Conservation (phyloP, 2,113 vertebrate genomes). For the Mustela nigripes region DNA sequence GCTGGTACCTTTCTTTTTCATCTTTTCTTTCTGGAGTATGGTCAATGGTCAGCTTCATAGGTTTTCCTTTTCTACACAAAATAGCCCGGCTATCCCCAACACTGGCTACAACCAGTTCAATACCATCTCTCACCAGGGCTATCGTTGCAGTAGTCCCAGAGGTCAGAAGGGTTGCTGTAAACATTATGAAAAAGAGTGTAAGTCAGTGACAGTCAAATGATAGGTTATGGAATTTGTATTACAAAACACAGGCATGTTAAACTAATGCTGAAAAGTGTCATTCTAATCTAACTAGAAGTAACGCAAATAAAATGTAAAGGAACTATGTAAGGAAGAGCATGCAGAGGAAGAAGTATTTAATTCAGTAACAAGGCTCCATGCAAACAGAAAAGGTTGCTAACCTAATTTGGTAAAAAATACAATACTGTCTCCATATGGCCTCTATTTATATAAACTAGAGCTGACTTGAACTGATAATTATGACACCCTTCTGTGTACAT, state of each 20-base stretch:
- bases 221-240: constrained; percentile 45
- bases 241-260: constrained; percentile 21
- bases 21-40: constrained; percentile 98
- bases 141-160: constrained; percentile 97
- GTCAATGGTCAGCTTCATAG: constrained; percentile 96
- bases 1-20: constrained; percentile 95
- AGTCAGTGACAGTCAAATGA: constrained; percentile 71
- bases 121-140: constrained; percentile 96
- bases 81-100: constrained; percentile 98
- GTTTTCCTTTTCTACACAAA: constrained; percentile 97
- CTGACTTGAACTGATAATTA: background rate
- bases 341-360: constrained; percentile 70
- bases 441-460: background rate
- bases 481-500: background rate
- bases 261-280: constrained; percentile 53
- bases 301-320: constrained; percentile 42
- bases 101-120: constrained; percentile 97
- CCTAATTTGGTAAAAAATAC: background rate
- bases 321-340: constrained; percentile 72
- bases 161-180: constrained; percentile 90
- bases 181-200: constrained; percentile 72
- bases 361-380: constrained; percentile 87
- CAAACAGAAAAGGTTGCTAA: constrained; percentile 74
- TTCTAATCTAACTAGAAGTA: constrained; percentile 80
- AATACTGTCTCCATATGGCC: constrained; percentile 20